Conservation (phyloP, 1,140 invertebrate species). For the Aphidius gifuensis region DNA sequence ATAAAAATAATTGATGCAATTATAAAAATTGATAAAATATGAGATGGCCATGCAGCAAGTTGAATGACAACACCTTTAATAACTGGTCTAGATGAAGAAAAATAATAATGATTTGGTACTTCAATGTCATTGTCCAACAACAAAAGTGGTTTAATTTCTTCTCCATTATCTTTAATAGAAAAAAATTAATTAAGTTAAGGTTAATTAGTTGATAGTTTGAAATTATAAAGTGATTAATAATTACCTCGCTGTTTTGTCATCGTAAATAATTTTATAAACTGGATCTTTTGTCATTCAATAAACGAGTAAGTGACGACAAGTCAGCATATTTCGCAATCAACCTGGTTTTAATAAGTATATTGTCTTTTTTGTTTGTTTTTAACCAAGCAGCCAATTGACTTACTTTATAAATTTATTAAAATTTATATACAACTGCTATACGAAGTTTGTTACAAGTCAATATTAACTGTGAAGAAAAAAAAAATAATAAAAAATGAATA, state of each 20-base stretch:
- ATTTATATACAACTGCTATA: no score
- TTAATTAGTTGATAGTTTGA: neutral
- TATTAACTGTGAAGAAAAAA: no score
- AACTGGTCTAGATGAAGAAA: conserved; percentile 18
- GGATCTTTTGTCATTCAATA: conserved; percentile 2
- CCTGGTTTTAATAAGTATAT: no score
- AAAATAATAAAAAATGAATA: no score
- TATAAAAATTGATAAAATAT: conserved; percentile 32
- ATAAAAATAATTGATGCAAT: conserved; percentile 22
- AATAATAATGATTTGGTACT: neutral
- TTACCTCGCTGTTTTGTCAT: conserved; percentile 31
- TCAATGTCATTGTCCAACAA: conserved; percentile 6
- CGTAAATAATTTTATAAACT: conserved; percentile 18
- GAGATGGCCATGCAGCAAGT: conserved; percentile 35
- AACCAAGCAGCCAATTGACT: no score
- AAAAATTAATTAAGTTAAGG: neutral
- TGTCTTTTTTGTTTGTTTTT: no score
- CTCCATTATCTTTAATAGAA: neutral
- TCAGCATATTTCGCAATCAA: conserved; percentile 14
- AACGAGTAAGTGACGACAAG: neutral
- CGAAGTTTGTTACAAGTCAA: no score
- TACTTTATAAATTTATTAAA: no score
- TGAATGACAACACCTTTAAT: conserved; percentile 33
- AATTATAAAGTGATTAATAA: conserved; percentile 10
- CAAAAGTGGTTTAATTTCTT: conserved; percentile 11